Evolutionary conservation across 2,888 invertebrate genomes (phyloP), one percentile per base, ranked within the genome.

Genomic region (Orthosia gracilis): DNA sequence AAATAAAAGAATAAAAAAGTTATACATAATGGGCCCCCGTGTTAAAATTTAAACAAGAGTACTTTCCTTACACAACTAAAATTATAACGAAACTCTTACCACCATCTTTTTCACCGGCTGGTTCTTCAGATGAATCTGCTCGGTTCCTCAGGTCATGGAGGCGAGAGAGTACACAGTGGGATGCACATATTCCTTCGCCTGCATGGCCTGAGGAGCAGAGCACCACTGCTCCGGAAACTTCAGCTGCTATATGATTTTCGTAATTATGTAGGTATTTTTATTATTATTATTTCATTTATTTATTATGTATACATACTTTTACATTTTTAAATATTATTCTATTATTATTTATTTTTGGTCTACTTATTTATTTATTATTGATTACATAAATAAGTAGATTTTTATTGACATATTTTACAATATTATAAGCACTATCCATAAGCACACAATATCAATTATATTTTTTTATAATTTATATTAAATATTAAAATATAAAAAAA

Each of bases 171-270:
- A 96, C 96, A 94, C 92, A 86, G 92, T 93, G 92, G 91, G 85
- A 91, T 94, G 96, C 96, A 95, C 95, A 96, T 96, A 96, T 96
- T 96, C 96, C 96, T 95, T 96, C 96, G 95, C 96, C 91, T 96
- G 94, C 95, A 95, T 95, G 93, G 91, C 96, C 96, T 95, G 92
- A 95, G 93, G 93, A 95, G 90, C 94, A 86, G 90, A 93, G 95
- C 94, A 92, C 85, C 77, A 80, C 89, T 81, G 70, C 72, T 81
- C 82, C 82, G 75, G 80, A 49, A 73, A 75, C 40, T 66, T 69
- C 71, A 21, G 52, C 9, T 50, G 40, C 57, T 54, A 7, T 63
- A 26, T 23, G 45, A 7, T 49, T 2, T 64, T 52, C 4, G 5
- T 3, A 2, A 0, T 40, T 9, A 40, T 1, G 40, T 9, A 31